A percentile compares a stretch with the other conserved stretches of the same genome.
Evolutionary conservation across 2,113 vertebrate species (phyloP).

Genomic region (Ploceus nigricollis): DNA sequence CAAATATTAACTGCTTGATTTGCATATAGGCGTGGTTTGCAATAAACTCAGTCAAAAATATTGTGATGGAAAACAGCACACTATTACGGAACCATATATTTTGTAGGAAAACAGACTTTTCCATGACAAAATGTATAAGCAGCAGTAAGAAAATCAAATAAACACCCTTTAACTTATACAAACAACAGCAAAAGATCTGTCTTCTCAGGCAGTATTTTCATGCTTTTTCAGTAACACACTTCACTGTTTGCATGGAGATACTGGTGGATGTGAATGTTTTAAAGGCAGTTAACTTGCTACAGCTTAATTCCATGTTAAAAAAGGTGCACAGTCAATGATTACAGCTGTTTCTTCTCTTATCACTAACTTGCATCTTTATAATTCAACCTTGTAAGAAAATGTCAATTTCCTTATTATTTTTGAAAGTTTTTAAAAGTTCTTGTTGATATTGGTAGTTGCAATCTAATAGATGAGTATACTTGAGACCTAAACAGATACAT

Average conservation of each 20-base stretch:
- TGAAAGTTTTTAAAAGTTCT: neutral
- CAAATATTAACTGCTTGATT: neutral
- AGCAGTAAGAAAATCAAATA: neutral
- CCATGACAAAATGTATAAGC: neutral
- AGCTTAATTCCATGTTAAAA: neutral
- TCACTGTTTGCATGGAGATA: neutral
- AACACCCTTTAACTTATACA: neutral
- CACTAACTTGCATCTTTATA: neutral
- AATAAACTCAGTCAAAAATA: neutral
- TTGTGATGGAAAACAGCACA: neutral
- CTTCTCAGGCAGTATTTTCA: neutral
- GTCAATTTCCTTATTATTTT: neutral
- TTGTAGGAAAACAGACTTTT: neutral
- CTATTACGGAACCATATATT: neutral
- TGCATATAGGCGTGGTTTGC: neutral
- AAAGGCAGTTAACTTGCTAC: neutral
- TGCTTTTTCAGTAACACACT: neutral
- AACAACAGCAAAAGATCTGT: neutral
- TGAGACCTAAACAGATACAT: neutral
- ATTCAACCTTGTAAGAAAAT: neutral
- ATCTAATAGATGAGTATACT: neutral
- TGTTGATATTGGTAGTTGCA: neutral
- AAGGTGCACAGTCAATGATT: neutral
- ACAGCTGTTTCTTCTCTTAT: neutral
- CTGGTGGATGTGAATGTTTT: neutral